These are phyloP conservation scores for Dendroctonus valens DNA, from an alignment of 1,140 invertebrate species.

Conservation along the genomic window DNA sequence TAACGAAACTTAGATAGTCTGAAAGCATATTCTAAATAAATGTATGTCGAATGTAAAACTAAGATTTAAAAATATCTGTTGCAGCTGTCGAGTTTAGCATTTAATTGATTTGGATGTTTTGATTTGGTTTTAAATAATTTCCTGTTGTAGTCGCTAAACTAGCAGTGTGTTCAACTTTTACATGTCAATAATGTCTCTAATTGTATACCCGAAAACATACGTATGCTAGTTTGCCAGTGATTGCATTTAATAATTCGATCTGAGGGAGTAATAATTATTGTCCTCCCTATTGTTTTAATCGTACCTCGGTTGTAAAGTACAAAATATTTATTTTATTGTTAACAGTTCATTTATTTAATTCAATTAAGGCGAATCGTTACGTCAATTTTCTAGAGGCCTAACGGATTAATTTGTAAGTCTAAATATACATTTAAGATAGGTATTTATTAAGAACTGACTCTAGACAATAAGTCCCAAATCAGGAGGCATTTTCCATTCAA, in stretches of 20 bases:
- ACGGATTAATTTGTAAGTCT: no score
- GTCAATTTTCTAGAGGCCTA: not conserved
- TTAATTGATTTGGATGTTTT: no score
- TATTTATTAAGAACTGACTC: conserved; percentile 17
- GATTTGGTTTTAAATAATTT: no score
- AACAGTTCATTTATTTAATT: not conserved
- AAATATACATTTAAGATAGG: not conserved
- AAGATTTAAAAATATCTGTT: no score
- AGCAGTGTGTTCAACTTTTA: no score
- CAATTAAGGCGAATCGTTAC: no score
- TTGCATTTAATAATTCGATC: no score
- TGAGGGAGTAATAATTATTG: not conserved
- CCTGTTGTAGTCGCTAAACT: no score
- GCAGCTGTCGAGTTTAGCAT: no score
- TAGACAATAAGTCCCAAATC: conserved; percentile 16
- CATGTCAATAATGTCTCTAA: no score
- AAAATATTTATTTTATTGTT: conserved; percentile 24
- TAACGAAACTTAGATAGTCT: conserved; percentile 3
- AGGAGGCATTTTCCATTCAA: not conserved
- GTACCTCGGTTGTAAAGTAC: conserved; percentile 24
- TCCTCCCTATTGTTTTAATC: not conserved
- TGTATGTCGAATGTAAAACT: not conserved
- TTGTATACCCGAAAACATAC: no score
- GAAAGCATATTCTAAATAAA: conserved; percentile 9
- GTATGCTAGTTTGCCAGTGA: no score